A percentile compares a stretch with the other conserved stretches of the same genome.
These are phyloP conservation scores for Prionace glauca DNA, from an alignment of 2,797 vertebrate species.

Conservation along the genomic window DNA sequence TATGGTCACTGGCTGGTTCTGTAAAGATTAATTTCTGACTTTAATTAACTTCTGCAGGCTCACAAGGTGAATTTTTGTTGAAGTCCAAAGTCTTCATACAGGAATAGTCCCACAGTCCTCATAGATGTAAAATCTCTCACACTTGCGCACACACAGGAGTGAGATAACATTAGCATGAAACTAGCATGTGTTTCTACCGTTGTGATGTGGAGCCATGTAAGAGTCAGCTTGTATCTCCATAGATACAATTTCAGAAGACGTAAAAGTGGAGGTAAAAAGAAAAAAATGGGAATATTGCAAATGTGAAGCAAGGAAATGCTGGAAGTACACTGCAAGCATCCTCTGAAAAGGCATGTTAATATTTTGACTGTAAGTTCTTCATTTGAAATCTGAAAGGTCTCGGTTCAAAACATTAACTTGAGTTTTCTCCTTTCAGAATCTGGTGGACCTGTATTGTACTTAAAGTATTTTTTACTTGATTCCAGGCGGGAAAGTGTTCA, in stretches of 20 bases:
- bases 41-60: neutral
- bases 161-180: neutral
- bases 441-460: neutral
- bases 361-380: neutral
- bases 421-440: conserved; percentile 24
- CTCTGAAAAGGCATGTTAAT: conserved; percentile 5
- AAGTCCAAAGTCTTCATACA: neutral
- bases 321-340: neutral
- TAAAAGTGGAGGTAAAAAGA: neutral
- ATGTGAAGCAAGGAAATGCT: neutral
- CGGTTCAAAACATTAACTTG: neutral
- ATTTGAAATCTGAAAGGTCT: neutral
- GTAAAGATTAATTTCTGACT: conserved; percentile 23
- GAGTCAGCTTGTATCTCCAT: neutral
- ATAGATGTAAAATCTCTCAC: neutral
- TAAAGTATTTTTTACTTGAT: neutral
- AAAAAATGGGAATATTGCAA: neutral
- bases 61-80: neutral
- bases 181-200: neutral
- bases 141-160: neutral
- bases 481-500: neutral
- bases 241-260: neutral
- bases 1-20: neutral
- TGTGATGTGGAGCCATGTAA: neutral
- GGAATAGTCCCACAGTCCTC: neutral